Conservation (phyloP, 37 sponge, comb jelly and placozoan genomes). For the Cladorhizidae sp. region DNA sequence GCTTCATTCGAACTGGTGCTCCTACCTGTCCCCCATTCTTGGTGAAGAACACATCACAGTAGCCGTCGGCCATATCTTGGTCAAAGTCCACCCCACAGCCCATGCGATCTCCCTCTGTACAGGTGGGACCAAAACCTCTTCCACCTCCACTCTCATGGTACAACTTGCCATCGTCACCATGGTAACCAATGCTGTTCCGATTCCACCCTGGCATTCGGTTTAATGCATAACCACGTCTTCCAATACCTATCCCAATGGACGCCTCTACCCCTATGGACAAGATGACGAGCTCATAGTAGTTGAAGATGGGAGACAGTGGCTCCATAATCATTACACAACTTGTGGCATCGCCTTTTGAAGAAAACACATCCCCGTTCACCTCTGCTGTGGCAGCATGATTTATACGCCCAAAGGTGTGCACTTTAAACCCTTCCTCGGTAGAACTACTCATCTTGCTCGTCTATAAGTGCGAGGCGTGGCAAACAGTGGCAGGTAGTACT, state of each 20-base stretch:
- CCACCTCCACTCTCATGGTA: conserved; percentile 70
- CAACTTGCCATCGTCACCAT: conserved; percentile 78
- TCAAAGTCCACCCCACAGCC: conserved; percentile 76
- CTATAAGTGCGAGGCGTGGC: too few species aligned
- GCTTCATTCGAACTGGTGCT: conserved; percentile 54
- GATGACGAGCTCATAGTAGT: conserved; percentile 79
- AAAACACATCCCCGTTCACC: conserved; percentile 51
- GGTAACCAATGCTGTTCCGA: conserved; percentile 72
- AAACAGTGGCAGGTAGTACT: not conserved
- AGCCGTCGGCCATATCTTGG: conserved; percentile 36
- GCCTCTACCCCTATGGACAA: conserved; percentile 35
- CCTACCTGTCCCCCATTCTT: conserved; percentile 82
- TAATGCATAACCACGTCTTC: conserved; percentile 46
- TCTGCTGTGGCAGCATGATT: conserved; percentile 29
- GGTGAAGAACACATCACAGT: conserved; percentile 82
- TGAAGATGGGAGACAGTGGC: conserved; percentile 72
- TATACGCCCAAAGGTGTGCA: conserved; percentile 39
- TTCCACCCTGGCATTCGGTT: conserved; percentile 82
- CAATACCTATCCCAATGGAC: conserved; percentile 72
- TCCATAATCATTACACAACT: conserved; percentile 74
- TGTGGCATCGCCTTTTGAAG: conserved; percentile 45
- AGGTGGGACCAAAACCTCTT: conserved; percentile 60
- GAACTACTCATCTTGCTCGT: not conserved
- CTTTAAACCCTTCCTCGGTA: conserved; percentile 21
- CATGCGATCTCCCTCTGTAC: conserved; percentile 75